These are phyloP conservation scores for Dendroctonus ponderosae DNA, from an alignment of 1,140 invertebrate species.

Conservation along the genomic window DNA sequence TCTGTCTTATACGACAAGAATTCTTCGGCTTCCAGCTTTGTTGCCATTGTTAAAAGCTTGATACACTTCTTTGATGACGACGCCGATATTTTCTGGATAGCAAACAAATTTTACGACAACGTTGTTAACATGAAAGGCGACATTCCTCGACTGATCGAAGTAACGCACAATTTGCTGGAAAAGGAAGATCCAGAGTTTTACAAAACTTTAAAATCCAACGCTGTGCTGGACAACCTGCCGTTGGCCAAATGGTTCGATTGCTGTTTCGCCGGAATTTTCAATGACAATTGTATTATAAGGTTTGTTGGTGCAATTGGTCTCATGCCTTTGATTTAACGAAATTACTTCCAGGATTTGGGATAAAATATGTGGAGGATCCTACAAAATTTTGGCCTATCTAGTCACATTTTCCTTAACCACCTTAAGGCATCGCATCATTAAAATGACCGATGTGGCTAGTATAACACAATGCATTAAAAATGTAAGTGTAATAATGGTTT, in stretches of 20 bases:
- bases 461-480: conserved; percentile 65
- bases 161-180: conserved; percentile 64
- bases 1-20: conserved; percentile 50
- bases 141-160: conserved; percentile 62
- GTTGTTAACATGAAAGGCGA: conserved; percentile 65
- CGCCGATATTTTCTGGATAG: conserved; percentile 76
- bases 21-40: conserved; percentile 63
- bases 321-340: no score
- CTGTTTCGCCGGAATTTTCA: conserved; percentile 77
- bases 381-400: conserved; percentile 77
- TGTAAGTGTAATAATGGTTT: conserved; percentile 53
- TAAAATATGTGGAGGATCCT: conserved; percentile 80
- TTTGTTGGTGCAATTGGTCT: conserved; percentile 47
- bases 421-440: conserved; percentile 63
- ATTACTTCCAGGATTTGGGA: conserved; percentile 75
- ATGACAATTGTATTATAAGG: conserved; percentile 74
- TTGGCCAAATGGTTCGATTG: conserved; percentile 71
- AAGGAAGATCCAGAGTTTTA: conserved; percentile 70
- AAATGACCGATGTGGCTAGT: conserved; percentile 59
- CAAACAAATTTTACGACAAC: conserved; percentile 69
- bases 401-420: conserved; percentile 71
- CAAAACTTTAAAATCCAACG: conserved; percentile 60
- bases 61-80: conserved; percentile 68
- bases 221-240: conserved; percentile 60
- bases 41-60: conserved; percentile 18